Percentiles rank a stretch among this genome's conserved stretches.
Evolutionary conservation across 2,888 invertebrate genomes (phyloP).

Genomic region (Imbricaverruca yamaguchii): DNA sequence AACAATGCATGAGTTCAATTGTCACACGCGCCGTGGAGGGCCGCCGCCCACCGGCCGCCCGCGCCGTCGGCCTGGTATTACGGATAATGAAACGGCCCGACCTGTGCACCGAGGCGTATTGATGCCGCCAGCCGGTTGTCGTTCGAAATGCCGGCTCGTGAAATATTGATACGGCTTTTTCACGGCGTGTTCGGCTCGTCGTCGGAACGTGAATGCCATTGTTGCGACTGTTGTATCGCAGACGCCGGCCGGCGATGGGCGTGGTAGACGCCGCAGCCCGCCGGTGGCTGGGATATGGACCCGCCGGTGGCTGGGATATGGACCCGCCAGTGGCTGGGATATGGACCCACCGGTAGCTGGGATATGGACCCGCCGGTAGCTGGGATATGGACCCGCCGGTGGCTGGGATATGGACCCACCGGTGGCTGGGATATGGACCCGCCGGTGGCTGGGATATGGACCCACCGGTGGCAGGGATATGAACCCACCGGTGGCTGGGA

Average conservation of each 20-base stretch:
- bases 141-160: not conserved
- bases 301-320: too few relatives aligned
- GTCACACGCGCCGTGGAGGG: not conserved
- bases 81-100: slow-evolving; percentile 9
- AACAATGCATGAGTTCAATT: slow-evolving; percentile 11
- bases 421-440: too few relatives aligned
- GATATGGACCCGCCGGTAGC: too few relatives aligned
- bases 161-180: slow-evolving; percentile 7
- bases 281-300: too few relatives aligned
- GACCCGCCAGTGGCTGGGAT: too few relatives aligned
- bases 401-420: too few relatives aligned
- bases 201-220: slow-evolving; percentile 14
- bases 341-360: too few relatives aligned
- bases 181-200: not conserved
- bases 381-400: too few relatives aligned
- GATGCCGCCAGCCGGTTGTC: not conserved
- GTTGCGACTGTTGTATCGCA: not conserved
- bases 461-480: too few relatives aligned
- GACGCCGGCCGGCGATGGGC: not conserved
- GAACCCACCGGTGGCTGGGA: too few relatives aligned
- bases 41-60: not conserved
- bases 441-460: too few relatives aligned
- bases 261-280: not conserved
- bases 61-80: not conserved
- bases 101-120: not conserved